These are phyloP conservation scores for Theristicus caerulescens DNA, from an alignment of 2,113 vertebrate species.

Conservation along the genomic window DNA sequence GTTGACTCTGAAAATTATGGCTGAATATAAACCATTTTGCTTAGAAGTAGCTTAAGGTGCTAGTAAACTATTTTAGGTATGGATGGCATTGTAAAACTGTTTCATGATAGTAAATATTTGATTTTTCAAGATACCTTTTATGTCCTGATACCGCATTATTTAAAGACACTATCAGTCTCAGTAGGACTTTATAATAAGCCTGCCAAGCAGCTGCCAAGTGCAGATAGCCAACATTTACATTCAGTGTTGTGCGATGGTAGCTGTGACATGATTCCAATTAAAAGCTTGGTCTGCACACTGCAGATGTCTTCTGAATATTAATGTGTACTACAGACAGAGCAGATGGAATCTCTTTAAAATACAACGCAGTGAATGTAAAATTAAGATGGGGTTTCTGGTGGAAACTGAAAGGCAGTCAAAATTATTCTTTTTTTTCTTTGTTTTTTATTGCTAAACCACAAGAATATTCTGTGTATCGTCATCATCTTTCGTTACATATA, in stretches of 20 bases:
- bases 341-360: conserved; percentile 54
- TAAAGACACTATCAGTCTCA: conserved; percentile 34
- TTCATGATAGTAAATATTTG: conserved; percentile 25
- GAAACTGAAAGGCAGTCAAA: not conserved
- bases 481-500: not conserved
- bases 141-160: not conserved
- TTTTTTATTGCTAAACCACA: not conserved
- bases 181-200: conserved; percentile 54
- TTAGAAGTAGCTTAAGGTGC: not conserved
- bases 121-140: conserved; percentile 35
- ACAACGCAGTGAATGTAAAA: conserved; percentile 38
- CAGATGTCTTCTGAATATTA: conserved; percentile 66
- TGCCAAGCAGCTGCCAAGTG: conserved; percentile 49
- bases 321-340: conserved; percentile 38
- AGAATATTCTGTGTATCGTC: not conserved
- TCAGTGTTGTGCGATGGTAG: conserved; percentile 50
- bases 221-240: conserved; percentile 59
- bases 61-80: not conserved
- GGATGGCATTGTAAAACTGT: not conserved
- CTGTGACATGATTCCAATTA: conserved; percentile 66
- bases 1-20: not conserved
- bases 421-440: not conserved
- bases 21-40: not conserved
- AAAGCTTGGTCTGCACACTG: conserved; percentile 55
- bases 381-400: conserved; percentile 14